A percentile compares a stretch with the other conserved stretches of the same genome.
phyloP scores from a whole-genome alignment of 1,140 invertebrate species.

The Cotesia chilonis region DNA sequence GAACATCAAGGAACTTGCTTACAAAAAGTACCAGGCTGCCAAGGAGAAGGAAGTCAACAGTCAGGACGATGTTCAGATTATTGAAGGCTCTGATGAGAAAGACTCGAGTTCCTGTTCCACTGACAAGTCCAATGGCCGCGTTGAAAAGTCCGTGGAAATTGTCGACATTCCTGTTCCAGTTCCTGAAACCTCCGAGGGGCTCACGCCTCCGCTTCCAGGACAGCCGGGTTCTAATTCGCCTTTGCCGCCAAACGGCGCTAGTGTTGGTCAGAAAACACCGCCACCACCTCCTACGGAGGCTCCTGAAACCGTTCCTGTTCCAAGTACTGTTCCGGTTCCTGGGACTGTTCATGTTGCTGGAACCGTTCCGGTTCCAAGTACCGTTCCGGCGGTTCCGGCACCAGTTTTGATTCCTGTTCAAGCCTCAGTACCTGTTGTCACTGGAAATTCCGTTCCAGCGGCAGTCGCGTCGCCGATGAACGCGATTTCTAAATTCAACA shows the following conservation, averaged over 20 bases:
- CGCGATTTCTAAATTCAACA: conserved; percentile 59
- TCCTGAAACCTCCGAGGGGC: conserved; percentile 41
- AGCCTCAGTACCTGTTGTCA: conserved; percentile 3
- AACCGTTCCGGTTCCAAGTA: too few species aligned
- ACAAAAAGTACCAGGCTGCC: conserved; percentile 72
- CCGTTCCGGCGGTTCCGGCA: too few species aligned
- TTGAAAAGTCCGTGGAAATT: conserved; percentile 63
- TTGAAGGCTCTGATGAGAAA: conserved; percentile 59
- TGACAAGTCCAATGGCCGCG: conserved; percentile 57
- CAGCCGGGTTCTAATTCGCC: conserved; percentile 53
- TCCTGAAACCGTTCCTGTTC: too few species aligned
- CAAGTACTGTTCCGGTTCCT: too few species aligned
- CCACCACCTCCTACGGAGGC: conserved; percentile 30
- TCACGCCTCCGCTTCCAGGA: conserved; percentile 57
- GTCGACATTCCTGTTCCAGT: conserved; percentile 72
- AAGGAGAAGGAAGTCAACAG: conserved; percentile 57
- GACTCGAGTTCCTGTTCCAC: conserved; percentile 45
- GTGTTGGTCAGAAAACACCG: conserved; percentile 45
- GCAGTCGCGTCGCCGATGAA: conserved; percentile 38
- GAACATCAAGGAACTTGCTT: conserved; percentile 79
- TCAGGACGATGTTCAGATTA: conserved; percentile 62
- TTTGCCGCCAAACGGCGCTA: conserved; percentile 32
- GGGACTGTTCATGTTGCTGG: too few species aligned
- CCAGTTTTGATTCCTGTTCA: background rate
- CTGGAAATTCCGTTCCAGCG: background rate